Evolutionary conservation across 2,888 invertebrate species (phyloP).

Genomic region (Drosophila lacicola): DNA sequence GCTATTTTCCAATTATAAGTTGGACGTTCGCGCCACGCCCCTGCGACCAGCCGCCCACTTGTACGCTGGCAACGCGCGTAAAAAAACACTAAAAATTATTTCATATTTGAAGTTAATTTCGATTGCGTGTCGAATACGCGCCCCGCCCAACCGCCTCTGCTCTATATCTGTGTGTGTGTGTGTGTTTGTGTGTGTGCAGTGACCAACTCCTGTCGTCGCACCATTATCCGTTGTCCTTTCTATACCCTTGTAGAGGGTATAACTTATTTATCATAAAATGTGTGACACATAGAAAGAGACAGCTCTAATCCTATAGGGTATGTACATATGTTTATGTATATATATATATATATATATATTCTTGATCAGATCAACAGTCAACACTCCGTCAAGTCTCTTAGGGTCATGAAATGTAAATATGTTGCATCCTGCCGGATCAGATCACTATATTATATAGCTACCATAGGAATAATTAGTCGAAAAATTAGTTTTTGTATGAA

Average conservation of each 20-base stretch:
- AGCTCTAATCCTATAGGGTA: too few species aligned
- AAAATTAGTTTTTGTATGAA: too few species aligned
- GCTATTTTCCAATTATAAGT: slow-evolving; percentile 79
- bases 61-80: slow-evolving; percentile 66
- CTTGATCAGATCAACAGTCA: too few species aligned
- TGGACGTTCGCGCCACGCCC: slow-evolving; percentile 66
- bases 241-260: not conserved
- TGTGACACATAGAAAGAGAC: too few species aligned
- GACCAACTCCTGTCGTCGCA: slow-evolving; percentile 54
- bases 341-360: too few species aligned
- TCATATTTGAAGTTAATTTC: slow-evolving; percentile 84
- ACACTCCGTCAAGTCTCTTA: too few species aligned
- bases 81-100: slow-evolving; percentile 79
- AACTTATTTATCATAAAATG: too few species aligned
- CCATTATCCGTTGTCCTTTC: slow-evolving; percentile 27
- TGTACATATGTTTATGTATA: too few species aligned
- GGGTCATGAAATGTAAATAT: too few species aligned
- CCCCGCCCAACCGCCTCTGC: slow-evolving; percentile 21
- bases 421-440: too few species aligned
- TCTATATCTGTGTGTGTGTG: not conserved
- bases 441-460: too few species aligned
- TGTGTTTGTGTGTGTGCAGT: slow-evolving; percentile 20
- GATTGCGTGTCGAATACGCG: slow-evolving; percentile 82
- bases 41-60: slow-evolving; percentile 43
- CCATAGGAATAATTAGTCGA: too few species aligned